Evolutionary conservation across 2,797 vertebrate genomes (phyloP), one percentile per base, ranked within the genome.

Genomic region (Chaetodon trifasciatus): DNA sequence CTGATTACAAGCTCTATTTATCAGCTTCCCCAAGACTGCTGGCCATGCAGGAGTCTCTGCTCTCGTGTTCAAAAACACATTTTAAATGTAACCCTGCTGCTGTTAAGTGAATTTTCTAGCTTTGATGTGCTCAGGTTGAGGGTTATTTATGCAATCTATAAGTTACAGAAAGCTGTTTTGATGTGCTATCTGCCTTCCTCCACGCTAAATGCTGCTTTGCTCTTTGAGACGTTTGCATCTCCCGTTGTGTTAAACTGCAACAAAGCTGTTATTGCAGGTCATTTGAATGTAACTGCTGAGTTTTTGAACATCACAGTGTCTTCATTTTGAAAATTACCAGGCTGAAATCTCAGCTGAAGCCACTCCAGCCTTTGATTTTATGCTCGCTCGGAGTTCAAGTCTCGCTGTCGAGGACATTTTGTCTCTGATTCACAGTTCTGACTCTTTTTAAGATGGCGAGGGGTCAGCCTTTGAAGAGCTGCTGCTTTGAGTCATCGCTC

Each of bases 1-100:
- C 79, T 73, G 85, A 88, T 91, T 79, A 86, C 67, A 81, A 64
- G 83, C 78, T 83, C 62, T 63, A 62, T 84, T 84, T 82, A 85
- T 88, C 77, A 87, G 77, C 70, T 74, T 71, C 55, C 67, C 53
- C 28, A 56, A 61, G 72, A 63, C 65, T 21, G 11, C n/a, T 74
- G 53, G 66, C 72, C 60, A 49, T 12, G 62, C 23, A 72, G 85
- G 82, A 86, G 53, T 67, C 44, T 39, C 32, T n/a, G 63, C 57
- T 74, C 56, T 50, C 39, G 61, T 49, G 32, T 83, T 85, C 62
- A 89, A 71, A 85, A 64, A 84, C 58, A 72, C 82, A 82, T 86
- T 68, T 79, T 12, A 76, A 85, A 84, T 72, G 76, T 52, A 81
- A 32, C 67, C 57, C 67, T 32, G 56, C 74, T 74, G 73, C 68